Evolutionary conservation across 2,888 invertebrate genomes (phyloP), one percentile per base, ranked within the genome.

Genomic region (Trachelus iudaicus): DNA sequence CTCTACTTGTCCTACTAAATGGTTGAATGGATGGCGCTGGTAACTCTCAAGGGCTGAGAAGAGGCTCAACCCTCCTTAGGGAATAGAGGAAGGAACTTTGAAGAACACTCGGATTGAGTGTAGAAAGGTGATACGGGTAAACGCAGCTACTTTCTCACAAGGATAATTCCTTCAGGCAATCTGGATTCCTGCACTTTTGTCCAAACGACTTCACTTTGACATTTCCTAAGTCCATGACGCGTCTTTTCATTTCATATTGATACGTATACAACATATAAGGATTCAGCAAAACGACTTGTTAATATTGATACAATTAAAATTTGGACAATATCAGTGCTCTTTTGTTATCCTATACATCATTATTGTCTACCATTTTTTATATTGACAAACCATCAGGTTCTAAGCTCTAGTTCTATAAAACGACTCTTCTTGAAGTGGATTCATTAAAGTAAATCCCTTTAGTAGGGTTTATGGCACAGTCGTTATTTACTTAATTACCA

Each of bases 11-110:
- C 75, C n/a, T 69, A 75, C 30, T 73, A 69, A 77, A 77, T 79
- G 69, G 75, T 68, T 77, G 77, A 77, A 79, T 79, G 78, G 76
- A 78, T 73, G 76, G 75, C 40, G 56, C 56, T 76, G 31, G 76
- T 78, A 79, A 73, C 76, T 69, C 75, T 73, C 69, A 33, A 77
- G 76, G 56, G 73, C 77, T 75, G 75, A 75, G 75, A 69, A 69
- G 73, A 75, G 73, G 75, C 75, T 31, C 35, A 75, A 34, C 71
- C 75, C 34, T 69, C 35, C 33, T 30, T 71, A 71, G 33, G 30
- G 40, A 74, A 30, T 30, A 69, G 40, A 68, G 76, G n/a, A 76
- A 34, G 69, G 69, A 77, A 77, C 77, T 77, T 77, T 77, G 69
- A 75, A 77, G 77, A 40, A 77, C 75, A 69, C 75, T 75, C 68